Conservation (phyloP, 2,888 invertebrate genomes). For the Chrysolina oricalcia region DNA sequence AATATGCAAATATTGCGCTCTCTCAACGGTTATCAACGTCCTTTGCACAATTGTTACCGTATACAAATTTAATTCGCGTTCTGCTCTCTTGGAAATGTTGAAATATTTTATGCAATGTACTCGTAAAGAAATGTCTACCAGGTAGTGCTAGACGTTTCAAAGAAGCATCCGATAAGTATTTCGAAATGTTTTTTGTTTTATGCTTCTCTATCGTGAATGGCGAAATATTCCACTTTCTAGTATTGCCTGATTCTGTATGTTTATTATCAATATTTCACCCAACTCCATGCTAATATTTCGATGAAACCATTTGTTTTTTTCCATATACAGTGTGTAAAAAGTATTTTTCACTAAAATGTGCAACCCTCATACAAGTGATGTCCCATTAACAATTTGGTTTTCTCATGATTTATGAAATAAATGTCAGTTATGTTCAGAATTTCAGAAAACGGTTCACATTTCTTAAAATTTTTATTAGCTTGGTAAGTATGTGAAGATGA, state of each 20-base stretch:
- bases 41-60: not conserved
- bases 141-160: too few species aligned
- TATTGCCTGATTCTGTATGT: not conserved
- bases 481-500: too few species aligned
- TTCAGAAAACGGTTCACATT: too few species aligned
- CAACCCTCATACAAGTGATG: too few species aligned
- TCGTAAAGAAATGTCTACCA: not conserved
- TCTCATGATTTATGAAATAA: too few species aligned
- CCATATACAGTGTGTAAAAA: not conserved
- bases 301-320: not conserved
- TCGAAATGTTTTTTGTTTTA: not conserved
- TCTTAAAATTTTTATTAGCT: too few species aligned
- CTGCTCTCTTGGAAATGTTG: not conserved
- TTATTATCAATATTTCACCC: not conserved
- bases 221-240: slow-evolving; percentile 12
- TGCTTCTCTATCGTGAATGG: not conserved
- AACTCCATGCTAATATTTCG: not conserved
- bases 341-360: too few species aligned
- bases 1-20: not conserved
- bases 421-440: too few species aligned
- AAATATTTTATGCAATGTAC: not conserved
- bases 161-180: not conserved
- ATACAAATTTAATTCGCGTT: not conserved
- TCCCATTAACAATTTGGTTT: too few species aligned
- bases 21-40: not conserved